Base-by-base conservation (phyloP, 2,888 invertebrate genomes). In the Drosophila prostipennis region DNA sequence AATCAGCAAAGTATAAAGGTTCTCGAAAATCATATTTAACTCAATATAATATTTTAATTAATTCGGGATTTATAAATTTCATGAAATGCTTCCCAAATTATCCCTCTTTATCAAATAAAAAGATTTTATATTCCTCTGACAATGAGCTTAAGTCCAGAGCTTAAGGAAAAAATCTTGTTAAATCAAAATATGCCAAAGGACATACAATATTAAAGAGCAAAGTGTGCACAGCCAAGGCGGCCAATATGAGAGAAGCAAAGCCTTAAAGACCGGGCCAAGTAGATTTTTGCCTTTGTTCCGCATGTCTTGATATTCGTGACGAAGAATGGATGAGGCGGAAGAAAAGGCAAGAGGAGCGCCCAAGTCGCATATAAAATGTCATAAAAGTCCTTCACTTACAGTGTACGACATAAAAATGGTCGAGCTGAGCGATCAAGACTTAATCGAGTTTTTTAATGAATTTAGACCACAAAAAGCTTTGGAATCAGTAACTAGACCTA, bases 291-390 rank as follows among this genome's bases (percentile, higher is more conserved):
- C 32, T 51, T 43, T 40, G 43, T 55, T 43, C 43, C 13, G 37
- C 26, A 34, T 43, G 32, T 36, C 19, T 14, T 55, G 11, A 11
- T 26, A 14, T 39, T 48, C 19, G 53, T 43, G 26, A 65, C 37
- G 8, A 53, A n/a, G 14, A 42, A 34, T 26, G 45, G 7, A 26
- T 42, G 2, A 14, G 43, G 19, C 40, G 26, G 11, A 46, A 11
- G n/a, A 16, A 7, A 29, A n/a, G 7, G 11, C 32, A 32, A 11
- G 13, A 23, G 16, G 36, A 56, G n/a, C 39, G 45, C 29, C 46
- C 34, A 60, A 39, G 34, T 16, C 46, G 37, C 32, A 49, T 39
- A 61, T 40, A 32, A 46, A 61, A 63, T 63, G 63, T 63, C 61
- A 61, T 48, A 61, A 40, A 61, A 61, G 39, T 61, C 34, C 23